These are phyloP conservation scores for Macheiramphus alcinus DNA, from an alignment of 2,113 vertebrate species.

Conservation along the genomic window DNA sequence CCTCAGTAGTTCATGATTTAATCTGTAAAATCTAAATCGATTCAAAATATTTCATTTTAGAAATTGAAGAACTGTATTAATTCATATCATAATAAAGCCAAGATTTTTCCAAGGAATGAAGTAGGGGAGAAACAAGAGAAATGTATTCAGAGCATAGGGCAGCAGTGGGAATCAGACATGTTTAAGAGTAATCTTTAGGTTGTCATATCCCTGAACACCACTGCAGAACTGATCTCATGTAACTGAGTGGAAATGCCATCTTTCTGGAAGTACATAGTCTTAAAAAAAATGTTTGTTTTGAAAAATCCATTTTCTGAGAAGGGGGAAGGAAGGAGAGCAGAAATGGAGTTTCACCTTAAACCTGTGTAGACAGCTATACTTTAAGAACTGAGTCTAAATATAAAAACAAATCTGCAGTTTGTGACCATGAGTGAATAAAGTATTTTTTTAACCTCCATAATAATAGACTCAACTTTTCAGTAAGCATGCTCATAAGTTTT, in stretches of 20 bases:
- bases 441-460: background rate
- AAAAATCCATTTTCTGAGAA: background rate
- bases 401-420: background rate
- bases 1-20: background rate
- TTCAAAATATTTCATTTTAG: background rate
- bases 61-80: background rate
- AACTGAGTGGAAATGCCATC: background rate
- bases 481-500: background rate
- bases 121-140: background rate
- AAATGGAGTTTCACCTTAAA: background rate
- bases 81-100: background rate
- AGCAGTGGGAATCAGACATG: background rate
- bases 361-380: background rate
- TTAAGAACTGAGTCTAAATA: background rate
- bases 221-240: background rate
- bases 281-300: background rate
- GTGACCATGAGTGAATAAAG: background rate
- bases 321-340: background rate
- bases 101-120: background rate
- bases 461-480: background rate
- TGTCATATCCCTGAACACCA: background rate
- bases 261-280: background rate
- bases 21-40: background rate
- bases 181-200: background rate
- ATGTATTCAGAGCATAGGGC: background rate